Percentiles rank a stretch among this genome's conserved stretches.
These are phyloP conservation scores for Lota lota DNA, from an alignment of 2,113 vertebrate genomes.

Conservation along the genomic window DNA sequence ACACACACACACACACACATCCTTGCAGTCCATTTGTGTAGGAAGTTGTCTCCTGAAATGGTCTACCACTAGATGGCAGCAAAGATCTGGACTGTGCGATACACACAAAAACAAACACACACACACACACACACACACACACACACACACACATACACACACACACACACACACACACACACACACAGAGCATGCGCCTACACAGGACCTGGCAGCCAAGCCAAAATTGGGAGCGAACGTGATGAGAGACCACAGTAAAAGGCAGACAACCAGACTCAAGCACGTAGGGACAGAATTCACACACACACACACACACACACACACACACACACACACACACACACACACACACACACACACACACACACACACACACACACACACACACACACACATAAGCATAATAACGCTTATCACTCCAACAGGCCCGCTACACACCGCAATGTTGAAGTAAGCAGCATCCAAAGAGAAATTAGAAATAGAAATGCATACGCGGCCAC, in stretches of 20 bases:
- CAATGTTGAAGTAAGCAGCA: slow-evolving; percentile 38
- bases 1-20: slow-evolving; percentile 9
- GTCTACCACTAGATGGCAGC: slow-evolving; percentile 65
- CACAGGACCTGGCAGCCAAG: slow-evolving; percentile 24
- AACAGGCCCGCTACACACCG: slow-evolving; percentile 32
- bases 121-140: slow-evolving; percentile 2
- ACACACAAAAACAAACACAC: slow-evolving; percentile 1
- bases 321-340: no score
- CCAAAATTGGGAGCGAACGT: slow-evolving; percentile 59
- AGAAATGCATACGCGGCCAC: slow-evolving; percentile 16
- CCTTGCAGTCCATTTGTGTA: background rate
- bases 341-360: no score
- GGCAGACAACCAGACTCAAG: slow-evolving; percentile 62
- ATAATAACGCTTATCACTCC: slow-evolving; percentile 31
- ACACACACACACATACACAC: slow-evolving; percentile 7
- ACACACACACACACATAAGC: background rate
- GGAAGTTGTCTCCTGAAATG: slow-evolving; percentile 1
- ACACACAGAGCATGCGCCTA: slow-evolving; percentile 19
- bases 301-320: slow-evolving; percentile 26
- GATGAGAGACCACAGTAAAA: slow-evolving; percentile 66
- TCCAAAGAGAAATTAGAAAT: slow-evolving; percentile 21
- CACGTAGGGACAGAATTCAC: slow-evolving; percentile 47
- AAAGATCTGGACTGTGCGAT: slow-evolving; percentile 40
- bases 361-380: no score
- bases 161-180: slow-evolving; percentile 28